A percentile compares a stretch with the other conserved stretches of the same genome.
Conservation (phyloP, 2,797 vertebrate species). For the Aeoliscus strigatus region DNA sequence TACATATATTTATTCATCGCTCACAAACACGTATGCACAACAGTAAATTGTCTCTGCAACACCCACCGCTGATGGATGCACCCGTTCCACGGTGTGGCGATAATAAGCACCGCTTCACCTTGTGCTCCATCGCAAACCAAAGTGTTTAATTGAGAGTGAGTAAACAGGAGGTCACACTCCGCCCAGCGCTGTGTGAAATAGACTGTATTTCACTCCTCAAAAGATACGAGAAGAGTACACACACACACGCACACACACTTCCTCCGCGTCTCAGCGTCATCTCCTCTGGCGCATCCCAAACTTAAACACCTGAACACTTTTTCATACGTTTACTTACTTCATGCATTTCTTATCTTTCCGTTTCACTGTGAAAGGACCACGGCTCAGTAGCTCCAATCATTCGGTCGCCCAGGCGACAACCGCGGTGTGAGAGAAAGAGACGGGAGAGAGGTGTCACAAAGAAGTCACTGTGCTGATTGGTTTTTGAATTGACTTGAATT, state of each 20-base stretch:
- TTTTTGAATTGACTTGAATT: conserved; percentile 52
- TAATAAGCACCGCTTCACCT: conserved; percentile 20
- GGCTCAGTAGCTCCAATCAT: conserved; percentile 43
- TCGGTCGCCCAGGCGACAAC: conserved; percentile 15
- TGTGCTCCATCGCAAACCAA: conserved; percentile 18
- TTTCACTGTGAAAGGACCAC: conserved; percentile 33
- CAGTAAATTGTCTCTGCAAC: conserved; percentile 2
- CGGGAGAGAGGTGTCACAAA: conserved; percentile 16
- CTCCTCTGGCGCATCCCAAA: conserved; percentile 46
- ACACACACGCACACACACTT: conserved; percentile 3
- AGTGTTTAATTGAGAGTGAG: conserved; percentile 62
- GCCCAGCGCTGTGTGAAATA: conserved; percentile 65
- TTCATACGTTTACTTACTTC: conserved; percentile 46
- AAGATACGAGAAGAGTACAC: conserved; percentile 38
- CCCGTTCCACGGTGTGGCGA: conserved; percentile 5
- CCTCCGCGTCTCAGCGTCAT: conserved; percentile 8
- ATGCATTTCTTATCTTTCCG: conserved; percentile 38
- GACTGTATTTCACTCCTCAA: conserved; percentile 51
- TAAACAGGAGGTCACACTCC: conserved; percentile 32
- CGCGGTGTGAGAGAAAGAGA: conserved; percentile 7
- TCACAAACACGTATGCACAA: not conserved
- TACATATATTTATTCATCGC: not conserved
- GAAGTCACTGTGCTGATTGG: conserved; percentile 46
- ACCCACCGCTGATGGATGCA: conserved; percentile 5
- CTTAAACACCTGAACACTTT: conserved; percentile 44